Evolutionary conservation across 30 jellyfish, hydroid and myxozoan species (phyloP).

Genomic region (Phacellophora camtschatica): DNA sequence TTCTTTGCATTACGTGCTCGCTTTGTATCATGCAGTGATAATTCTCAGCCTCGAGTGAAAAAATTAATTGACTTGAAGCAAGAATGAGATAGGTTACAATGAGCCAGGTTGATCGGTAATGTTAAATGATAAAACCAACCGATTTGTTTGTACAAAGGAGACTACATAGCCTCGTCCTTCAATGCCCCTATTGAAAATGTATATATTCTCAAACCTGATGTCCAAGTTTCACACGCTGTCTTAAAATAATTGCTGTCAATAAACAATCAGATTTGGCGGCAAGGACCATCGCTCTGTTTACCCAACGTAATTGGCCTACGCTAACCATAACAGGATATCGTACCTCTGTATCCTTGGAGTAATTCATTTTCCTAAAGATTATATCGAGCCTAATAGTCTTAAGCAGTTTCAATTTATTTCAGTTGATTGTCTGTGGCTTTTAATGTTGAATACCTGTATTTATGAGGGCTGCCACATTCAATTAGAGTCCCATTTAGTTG

Average conservation of each 20-base stretch:
- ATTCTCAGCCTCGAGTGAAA: too few relatives aligned
- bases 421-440: too few relatives aligned
- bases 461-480: too few relatives aligned
- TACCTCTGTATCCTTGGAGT: background rate
- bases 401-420: background rate
- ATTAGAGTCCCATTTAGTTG: too few relatives aligned
- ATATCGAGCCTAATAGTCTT: background rate
- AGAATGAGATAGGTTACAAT: too few relatives aligned
- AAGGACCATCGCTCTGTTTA: background rate
- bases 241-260: background rate
- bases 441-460: too few relatives aligned
- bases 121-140: too few relatives aligned
- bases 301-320: background rate
- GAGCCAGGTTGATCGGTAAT: too few relatives aligned
- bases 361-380: background rate
- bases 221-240: background rate
- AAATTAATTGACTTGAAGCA: too few relatives aligned
- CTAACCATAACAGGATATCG: conserved; percentile 9
- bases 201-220: background rate
- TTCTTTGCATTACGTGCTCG: too few relatives aligned
- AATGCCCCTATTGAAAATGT: background rate
- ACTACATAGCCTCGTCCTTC: background rate
- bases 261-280: background rate
- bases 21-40: too few relatives aligned
- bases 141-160: too few relatives aligned